Evolutionary conservation across 2,113 vertebrate genomes (phyloP).

Genomic region (Mesitornis unicolor): DNA sequence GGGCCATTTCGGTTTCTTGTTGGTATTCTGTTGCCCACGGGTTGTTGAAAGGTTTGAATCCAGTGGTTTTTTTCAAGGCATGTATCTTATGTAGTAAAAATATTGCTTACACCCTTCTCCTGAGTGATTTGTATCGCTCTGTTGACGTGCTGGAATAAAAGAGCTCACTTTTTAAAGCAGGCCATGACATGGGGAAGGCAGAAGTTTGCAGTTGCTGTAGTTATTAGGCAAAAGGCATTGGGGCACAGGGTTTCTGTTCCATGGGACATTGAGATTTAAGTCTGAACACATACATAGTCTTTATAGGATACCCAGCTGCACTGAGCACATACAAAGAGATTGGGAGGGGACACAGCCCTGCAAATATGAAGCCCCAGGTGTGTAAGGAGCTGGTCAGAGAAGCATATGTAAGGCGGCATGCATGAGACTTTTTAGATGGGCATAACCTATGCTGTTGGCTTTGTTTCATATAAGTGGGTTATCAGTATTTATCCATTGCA

Average conservation of each 20-base stretch:
- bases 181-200: too few species aligned
- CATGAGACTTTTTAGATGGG: not conserved
- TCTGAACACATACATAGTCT: not conserved
- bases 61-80: too few species aligned
- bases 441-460: not conserved
- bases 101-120: too few species aligned
- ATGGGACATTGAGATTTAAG: not conserved
- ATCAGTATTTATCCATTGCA: not conserved
- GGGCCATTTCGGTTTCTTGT: too few species aligned
- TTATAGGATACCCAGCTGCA: not conserved
- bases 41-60: too few species aligned
- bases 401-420: rapidly evolving
- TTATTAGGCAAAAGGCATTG: not conserved
- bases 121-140: too few species aligned
- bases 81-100: too few species aligned
- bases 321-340: not conserved
- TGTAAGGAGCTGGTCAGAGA: not conserved
- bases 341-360: not conserved
- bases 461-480: not conserved
- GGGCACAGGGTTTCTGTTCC: not conserved
- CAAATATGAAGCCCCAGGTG: not conserved
- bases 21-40: too few species aligned
- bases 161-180: too few species aligned
- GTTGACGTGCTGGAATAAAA: too few species aligned
- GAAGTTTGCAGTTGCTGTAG: not conserved